Evolutionary conservation across 2,113 vertebrate species (phyloP).

Genomic region (Ictalurus furcatus): DNA sequence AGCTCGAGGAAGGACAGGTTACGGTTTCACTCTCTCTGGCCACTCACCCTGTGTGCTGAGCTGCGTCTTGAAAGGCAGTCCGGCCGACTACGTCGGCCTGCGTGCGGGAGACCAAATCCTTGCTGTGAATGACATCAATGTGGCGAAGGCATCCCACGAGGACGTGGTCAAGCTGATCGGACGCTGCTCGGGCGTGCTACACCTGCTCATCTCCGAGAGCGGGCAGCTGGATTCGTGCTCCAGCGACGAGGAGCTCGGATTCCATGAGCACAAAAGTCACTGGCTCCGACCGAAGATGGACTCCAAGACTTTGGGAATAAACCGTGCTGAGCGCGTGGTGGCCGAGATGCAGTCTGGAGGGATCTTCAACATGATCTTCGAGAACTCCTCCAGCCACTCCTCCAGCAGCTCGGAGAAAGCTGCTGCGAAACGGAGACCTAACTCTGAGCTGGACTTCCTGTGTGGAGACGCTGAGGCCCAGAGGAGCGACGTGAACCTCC

Average conservation of each 20-base stretch:
- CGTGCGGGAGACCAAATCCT: conserved; percentile 90
- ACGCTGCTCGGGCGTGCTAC: conserved; percentile 89
- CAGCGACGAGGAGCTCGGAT: conserved; percentile 88
- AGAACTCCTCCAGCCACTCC: conserved; percentile 83
- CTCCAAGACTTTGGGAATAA: conserved; percentile 89
- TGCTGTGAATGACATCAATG: conserved; percentile 90
- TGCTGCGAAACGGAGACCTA: conserved; percentile 54
- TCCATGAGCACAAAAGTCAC: conserved; percentile 78
- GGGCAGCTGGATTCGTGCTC: conserved; percentile 84
- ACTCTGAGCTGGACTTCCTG: conserved; percentile 76
- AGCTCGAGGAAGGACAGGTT: conserved; percentile 88
- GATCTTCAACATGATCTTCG: conserved; percentile 97
- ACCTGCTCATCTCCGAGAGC: conserved; percentile 83
- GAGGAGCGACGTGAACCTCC: conserved; percentile 67
- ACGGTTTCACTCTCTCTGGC: conserved; percentile 92
- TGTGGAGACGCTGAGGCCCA: conserved; percentile 64
- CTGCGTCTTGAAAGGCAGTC: conserved; percentile 90
- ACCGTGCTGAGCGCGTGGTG: conserved; percentile 91
- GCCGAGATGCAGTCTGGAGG: conserved; percentile 95
- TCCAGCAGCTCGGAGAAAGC: conserved; percentile 76
- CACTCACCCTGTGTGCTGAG: conserved; percentile 92
- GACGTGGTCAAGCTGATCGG: conserved; percentile 97
- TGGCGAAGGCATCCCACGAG: conserved; percentile 91
- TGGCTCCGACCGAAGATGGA: conserved; percentile 83
- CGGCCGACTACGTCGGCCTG: conserved; percentile 89